These are phyloP conservation scores for Nemotelus nigrinus DNA, from an alignment of 2,888 invertebrate species.

Conservation along the genomic window DNA sequence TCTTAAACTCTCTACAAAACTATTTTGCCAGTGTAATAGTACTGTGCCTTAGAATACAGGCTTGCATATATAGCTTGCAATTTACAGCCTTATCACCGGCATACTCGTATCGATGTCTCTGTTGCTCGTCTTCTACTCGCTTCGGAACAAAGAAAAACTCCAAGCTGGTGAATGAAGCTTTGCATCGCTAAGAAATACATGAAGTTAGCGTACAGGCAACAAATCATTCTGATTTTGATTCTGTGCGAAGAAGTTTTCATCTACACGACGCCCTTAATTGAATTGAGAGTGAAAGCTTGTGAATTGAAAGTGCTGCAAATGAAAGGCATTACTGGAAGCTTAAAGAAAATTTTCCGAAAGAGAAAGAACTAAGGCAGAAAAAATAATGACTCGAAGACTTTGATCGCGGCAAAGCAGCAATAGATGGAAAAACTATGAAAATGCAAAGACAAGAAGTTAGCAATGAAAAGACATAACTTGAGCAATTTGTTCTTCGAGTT, in stretches of 20 bases:
- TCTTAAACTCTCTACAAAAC: too few relatives aligned
- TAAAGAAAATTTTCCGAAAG: slow-evolving; percentile 25
- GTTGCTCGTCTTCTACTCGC: neutral
- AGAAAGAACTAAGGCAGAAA: neutral
- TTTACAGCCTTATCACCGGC: too few relatives aligned
- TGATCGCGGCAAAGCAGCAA: neutral
- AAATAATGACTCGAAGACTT: neutral
- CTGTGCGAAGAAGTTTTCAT: slow-evolving; percentile 32
- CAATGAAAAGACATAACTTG: slow-evolving; percentile 31
- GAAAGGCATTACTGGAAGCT: slow-evolving; percentile 33
- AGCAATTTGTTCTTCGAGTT: neutral
- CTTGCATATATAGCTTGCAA: too few relatives aligned
- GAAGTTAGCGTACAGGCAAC: slow-evolving; percentile 11
- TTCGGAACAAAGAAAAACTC: neutral
- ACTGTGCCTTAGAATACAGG: too few relatives aligned
- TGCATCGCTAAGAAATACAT: neutral
- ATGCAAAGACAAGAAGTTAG: slow-evolving; percentile 8
- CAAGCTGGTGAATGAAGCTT: neutral
- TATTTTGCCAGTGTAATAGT: too few relatives aligned
- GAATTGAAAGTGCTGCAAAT: slow-evolving; percentile 40
- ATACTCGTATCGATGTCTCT: too few relatives aligned
- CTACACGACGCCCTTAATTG: slow-evolving; percentile 34
- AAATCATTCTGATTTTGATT: slow-evolving; percentile 30
- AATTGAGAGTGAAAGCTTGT: slow-evolving; percentile 29
- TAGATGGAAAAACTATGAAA: slow-evolving; percentile 9